Evolutionary conservation across 23 tunicate genomes (phyloP), one percentile per base, ranked within the genome.

Genomic region (Pegea sp.): DNA sequence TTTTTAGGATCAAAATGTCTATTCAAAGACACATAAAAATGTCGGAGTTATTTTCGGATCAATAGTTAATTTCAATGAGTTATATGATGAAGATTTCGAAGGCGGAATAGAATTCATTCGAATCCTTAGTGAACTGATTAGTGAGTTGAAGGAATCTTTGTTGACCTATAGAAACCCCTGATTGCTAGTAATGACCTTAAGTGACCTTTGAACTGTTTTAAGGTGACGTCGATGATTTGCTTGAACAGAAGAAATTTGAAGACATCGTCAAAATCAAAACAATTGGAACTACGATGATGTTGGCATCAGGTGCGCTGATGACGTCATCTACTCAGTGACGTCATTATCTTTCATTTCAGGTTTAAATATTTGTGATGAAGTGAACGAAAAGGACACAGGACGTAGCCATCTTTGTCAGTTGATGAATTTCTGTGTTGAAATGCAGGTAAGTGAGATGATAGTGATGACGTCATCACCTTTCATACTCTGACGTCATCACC

Each of bases 41-140:
- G 98, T 89, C 11, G 98, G 98, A n/a, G 98, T 89, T 0, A 65
- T 89, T 13, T 89, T 89, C 44, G 98, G 68, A 1, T 64, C 90
- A 48, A 77, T 89, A 29, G 65, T 62, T 4, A 89, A 89, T 69
- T 89, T 89, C 65, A 77, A 76, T 34, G 98, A 89, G 48, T 38
- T 89, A 68, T 89, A 89, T 44, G 98, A 89, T 31, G 98, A 89
- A 53, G 28, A 54, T 5, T 89, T 53, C 32, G 65, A 65, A 23
- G 79, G 90, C 30, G 98, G 98, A 3, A 71, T 62, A 25, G 76
- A 89, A 51, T 89, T 88, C 56, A 75, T 89, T 28, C 67, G 98
- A n/a, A 69, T 63, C 44, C 70, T 89, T 50, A 77, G 77, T 55
- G 98, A 89, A 62, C 76, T 89, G 21, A 89, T 89, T 54, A 67